Evolutionary conservation across 2,113 vertebrate genomes (phyloP), one percentile per base, ranked within the genome.

Genomic region (Eubucco bourcierii): DNA sequence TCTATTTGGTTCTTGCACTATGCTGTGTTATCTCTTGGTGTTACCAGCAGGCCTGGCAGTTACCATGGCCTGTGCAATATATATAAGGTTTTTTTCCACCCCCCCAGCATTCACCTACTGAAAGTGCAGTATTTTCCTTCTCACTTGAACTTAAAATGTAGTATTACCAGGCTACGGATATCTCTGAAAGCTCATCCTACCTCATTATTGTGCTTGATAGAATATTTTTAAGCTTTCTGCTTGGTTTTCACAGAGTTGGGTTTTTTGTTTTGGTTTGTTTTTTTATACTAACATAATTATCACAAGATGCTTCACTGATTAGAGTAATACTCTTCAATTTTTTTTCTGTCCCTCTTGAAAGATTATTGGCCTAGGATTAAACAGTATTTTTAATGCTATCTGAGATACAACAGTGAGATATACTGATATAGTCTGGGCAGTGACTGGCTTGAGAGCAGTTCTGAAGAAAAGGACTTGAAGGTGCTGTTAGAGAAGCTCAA

Each of bases 21-120:
- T 46, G 44, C 19, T 1, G 1, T 5, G 29, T 10, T 33, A 11
- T 29, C 18, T 53, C 24, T 28, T 4, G 3, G 34, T n/a, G 4
- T 72, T 60, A 47, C 11, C 52, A 21, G n/a, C n/a, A 34, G 28
- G 19, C 17, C 12, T 74, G 41, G 14, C 13, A 53, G 11, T 84
- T 70, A 24, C 18, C 10, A 7, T 78, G 24, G 14, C 28, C 63
- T 68, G 10, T 56, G 8, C 50, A 27, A 56, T 41, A 44, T 10
- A 27, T 6, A 14, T 72, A 1, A 39, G 37, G 37, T 39, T 39
- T 52, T 0, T 11, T 72, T 34, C 33, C 23, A 21, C 14, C 41
- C 44, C 8, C 10, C 20, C 28, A n/a, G 3, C 24, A 8, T 84
- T 39, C 53, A 21, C 27, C 25, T 84, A 33, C 56, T 29, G 58